A percentile compares a stretch with the other conserved stretches of the same genome.
Conservation (phyloP, 2,113 vertebrate genomes). For the Macaca fascicularis region DNA sequence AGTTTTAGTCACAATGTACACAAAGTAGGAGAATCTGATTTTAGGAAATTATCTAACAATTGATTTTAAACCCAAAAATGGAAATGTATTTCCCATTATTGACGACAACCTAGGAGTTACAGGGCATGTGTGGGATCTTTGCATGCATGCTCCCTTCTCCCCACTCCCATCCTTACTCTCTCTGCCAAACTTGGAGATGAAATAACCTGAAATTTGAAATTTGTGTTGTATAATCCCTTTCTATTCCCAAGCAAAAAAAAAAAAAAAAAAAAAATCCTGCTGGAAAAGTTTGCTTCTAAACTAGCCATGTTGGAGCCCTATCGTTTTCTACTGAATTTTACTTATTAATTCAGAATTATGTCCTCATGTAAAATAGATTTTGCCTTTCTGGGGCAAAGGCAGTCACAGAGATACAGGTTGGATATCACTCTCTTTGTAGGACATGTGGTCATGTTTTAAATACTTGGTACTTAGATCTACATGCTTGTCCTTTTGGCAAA, state of each 20-base stretch:
- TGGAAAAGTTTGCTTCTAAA: not conserved
- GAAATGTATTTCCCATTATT: not conserved
- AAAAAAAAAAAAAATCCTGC: not conserved
- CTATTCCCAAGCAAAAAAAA: not conserved
- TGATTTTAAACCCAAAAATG: not conserved
- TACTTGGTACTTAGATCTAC: not conserved
- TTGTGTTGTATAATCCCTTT: not conserved
- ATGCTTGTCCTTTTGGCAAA: not conserved
- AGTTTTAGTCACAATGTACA: not conserved
- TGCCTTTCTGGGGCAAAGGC: not conserved
- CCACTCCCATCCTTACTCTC: not conserved
- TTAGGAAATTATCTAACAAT: slow-evolving; percentile 29
- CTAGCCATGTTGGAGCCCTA: not conserved
- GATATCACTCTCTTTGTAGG: not conserved
- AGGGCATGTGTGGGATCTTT: not conserved
- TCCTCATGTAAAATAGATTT: not conserved
- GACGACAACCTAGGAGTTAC: not conserved
- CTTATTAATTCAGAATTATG: not conserved
- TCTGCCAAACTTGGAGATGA: not conserved
- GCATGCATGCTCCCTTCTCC: not conserved
- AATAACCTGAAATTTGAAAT: slow-evolving; percentile 12
- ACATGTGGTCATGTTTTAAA: not conserved
- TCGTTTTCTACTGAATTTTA: not conserved
- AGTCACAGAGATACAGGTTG: not conserved
- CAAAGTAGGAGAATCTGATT: not conserved